Conservation (phyloP, 2,113 vertebrate genomes). For the Syngnathus typhle region DNA sequence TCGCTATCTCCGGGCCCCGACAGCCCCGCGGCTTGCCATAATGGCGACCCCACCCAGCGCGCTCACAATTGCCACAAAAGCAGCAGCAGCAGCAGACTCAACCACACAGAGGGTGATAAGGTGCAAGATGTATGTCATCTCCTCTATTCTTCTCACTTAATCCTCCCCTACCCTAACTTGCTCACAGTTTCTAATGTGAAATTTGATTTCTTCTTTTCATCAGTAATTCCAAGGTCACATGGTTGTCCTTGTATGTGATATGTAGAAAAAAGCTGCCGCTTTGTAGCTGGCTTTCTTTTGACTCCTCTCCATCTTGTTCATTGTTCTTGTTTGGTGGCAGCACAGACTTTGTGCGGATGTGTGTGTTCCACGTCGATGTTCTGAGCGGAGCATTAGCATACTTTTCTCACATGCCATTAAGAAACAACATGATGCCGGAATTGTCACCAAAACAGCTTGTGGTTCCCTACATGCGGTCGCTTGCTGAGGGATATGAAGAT, state of each 20-base stretch:
- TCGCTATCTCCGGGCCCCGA: constrained; percentile 74
- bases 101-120: constrained; percentile 71
- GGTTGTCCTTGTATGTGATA: constrained; percentile 21
- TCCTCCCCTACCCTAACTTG: constrained; percentile 19
- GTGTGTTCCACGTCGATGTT: constrained; percentile 6
- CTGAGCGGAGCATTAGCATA: constrained; percentile 20
- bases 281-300: constrained; percentile 54
- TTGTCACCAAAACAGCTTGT: constrained; percentile 19
- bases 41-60: constrained; percentile 81
- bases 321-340: constrained; percentile 34
- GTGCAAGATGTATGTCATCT: constrained; percentile 90
- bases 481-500: background rate
- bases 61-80: constrained; percentile 79
- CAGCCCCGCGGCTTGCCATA: constrained; percentile 80
- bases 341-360: constrained; percentile 3
- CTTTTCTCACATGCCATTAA: constrained; percentile 9
- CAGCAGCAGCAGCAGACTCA: constrained; percentile 71
- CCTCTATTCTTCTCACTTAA: constrained; percentile 57
- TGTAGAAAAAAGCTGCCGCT: constrained; percentile 43
- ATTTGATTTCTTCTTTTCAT: constrained; percentile 20
- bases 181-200: constrained; percentile 8
- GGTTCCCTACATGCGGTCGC: constrained; percentile 3
- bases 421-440: constrained; percentile 20
- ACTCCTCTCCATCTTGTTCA: constrained; percentile 46
- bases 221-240: constrained; percentile 22